Evolutionary conservation across 2,113 vertebrate genomes (phyloP).

Genomic region (Lepidiolamprologus cunningtoni): DNA sequence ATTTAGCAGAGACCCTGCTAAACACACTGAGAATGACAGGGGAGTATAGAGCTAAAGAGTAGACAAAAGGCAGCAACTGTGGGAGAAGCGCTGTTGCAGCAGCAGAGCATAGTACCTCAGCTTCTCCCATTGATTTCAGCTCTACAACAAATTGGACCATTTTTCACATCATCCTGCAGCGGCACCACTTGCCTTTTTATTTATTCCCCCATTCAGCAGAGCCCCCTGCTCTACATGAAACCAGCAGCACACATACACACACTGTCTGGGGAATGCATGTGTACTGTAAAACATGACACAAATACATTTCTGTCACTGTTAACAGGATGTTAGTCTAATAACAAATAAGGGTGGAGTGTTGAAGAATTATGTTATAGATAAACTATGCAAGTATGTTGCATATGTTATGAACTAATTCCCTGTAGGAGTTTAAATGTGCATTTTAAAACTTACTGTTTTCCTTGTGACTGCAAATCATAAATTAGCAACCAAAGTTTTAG

Average conservation of each 20-base stretch:
- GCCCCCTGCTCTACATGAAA: neutral
- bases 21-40: neutral
- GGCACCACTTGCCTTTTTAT: constrained; percentile 38
- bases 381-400: neutral
- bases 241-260: neutral
- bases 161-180: constrained; percentile 34
- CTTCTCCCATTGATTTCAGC: constrained; percentile 57
- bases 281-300: neutral
- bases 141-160: constrained; percentile 56
- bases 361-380: neutral
- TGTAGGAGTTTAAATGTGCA: neutral
- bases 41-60: neutral
- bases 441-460: neutral
- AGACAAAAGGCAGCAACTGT: neutral
- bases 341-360: neutral
- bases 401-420: neutral
- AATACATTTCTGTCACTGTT: neutral
- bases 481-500: neutral
- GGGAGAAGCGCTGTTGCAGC: neutral
- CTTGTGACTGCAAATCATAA: neutral
- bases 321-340: neutral
- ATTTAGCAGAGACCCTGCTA: neutral
- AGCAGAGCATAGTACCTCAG: neutral
- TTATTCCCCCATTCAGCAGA: constrained; percentile 29
- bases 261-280: neutral